Base-by-base conservation (phyloP, 37 sponge, comb jelly and placozoan genomes). In the Spongia lamella region DNA sequence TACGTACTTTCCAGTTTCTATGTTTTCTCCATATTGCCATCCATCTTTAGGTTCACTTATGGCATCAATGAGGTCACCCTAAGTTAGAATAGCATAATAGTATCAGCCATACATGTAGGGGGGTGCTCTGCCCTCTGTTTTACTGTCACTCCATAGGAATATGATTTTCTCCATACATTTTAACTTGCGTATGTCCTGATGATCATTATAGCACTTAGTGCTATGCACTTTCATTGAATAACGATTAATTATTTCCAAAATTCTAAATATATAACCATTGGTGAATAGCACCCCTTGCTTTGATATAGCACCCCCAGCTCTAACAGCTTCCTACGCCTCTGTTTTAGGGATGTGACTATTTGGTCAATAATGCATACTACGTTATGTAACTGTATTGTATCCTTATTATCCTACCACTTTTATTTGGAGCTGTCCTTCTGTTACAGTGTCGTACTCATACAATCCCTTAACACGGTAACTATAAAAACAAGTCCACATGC, bases 41-140 rank as follows among this genome's bases (percentile, higher is more conserved):
- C 92, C 92, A 36, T 87, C 83, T 66, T 68, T 79, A 9, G 75
- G 33, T 3, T 85, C 84, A 47, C 47, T 68, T 31, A 86, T 58
- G 32, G 92, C 88, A 70, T 87, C 88, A 69, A 91, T 86, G 0
- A 82, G 34, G 54, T 91, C 92, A 19, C 92, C 92, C 92, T 91
- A 52, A n/a, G n/a, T n/a, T n/a, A n/a, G n/a, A n/a, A n/a, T n/a
- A n/a, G n/a, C n/a, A n/a, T n/a, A n/a, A n/a, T n/a, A n/a, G n/a
- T n/a, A n/a, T n/a, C n/a, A n/a, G n/a, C n/a, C n/a, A n/a, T n/a
- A n/a, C n/a, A n/a, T n/a, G n/a, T n/a, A n/a, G n/a, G n/a, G n/a
- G n/a, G n/a, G n/a, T n/a, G n/a, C n/a, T n/a, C n/a, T n/a, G n/a
- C n/a, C n/a, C n/a, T n/a, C n/a, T n/a, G 47, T 43, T 13, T 5